Percentiles rank a stretch among this genome's conserved stretches.
These are phyloP conservation scores for Clamator glandarius DNA, from an alignment of 2,797 vertebrate species.

Conservation along the genomic window DNA sequence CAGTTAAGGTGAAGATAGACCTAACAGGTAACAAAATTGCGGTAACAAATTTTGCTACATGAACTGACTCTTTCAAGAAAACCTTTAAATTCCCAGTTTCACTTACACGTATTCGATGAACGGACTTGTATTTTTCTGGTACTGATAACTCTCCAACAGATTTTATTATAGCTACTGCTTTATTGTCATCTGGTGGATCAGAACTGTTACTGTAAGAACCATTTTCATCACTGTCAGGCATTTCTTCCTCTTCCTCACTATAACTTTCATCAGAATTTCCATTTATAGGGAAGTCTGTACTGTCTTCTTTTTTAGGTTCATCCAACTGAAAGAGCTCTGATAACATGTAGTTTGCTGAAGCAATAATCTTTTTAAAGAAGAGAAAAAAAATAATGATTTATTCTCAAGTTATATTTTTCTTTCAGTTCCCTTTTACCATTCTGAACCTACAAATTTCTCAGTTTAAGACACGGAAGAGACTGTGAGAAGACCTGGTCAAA, in stretches of 20 bases:
- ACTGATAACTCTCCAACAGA: conserved; percentile 95
- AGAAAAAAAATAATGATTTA: neutral
- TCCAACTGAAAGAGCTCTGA: conserved; percentile 97
- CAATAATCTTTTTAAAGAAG: conserved; percentile 87
- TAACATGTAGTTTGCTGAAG: conserved; percentile 98
- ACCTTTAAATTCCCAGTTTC: neutral
- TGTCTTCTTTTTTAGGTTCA: conserved; percentile 89
- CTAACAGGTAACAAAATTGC: neutral
- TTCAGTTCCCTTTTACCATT: neutral
- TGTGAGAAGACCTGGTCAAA: neutral
- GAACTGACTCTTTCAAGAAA: neutral
- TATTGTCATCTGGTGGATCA: conserved; percentile 85
- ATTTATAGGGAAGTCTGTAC: conserved; percentile 86
- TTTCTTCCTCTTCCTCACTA: conserved; percentile 92
- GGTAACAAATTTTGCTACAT: neutral
- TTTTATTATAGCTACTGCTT: conserved; percentile 94
- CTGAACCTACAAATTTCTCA: no score
- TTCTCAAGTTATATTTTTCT: neutral
- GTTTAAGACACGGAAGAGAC: neutral
- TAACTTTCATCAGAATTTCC: conserved; percentile 97
- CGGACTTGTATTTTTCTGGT: conserved; percentile 97
- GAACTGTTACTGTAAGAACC: conserved; percentile 80
- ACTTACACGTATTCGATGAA: conserved; percentile 92
- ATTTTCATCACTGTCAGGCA: conserved; percentile 90
- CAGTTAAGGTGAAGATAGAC: neutral